Base-by-base conservation (phyloP, 2,113 vertebrate genomes). In the Otis tarda region DNA sequence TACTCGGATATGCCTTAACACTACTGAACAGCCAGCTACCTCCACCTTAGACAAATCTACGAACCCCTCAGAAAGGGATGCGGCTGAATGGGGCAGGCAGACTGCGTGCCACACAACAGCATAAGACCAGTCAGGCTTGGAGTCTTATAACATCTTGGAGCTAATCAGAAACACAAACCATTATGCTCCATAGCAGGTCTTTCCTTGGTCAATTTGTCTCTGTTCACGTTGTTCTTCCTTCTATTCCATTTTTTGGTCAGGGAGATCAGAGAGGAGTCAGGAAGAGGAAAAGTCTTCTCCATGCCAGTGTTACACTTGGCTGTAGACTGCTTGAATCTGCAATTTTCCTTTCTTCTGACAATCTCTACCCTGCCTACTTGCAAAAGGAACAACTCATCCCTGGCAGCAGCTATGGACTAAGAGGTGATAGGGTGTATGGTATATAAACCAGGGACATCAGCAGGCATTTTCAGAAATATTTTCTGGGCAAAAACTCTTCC, bases 21-120 rank as follows among this genome's bases (percentile, higher is more conserved):
- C n/a, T 65, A 20, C 19, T 14, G 25, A 85, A n/a, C 30, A 53
- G 14, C 7, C 55, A 15, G 41, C 50, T 28, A 47, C 6, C 37
- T 69, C 49, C 6, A 33, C 24, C 47, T 45, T 16, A 47, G 28
- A 37, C 14, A 83, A 67, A 80, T 15, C 60, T 59, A 65, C 0
- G 9, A 92, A 39, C 5, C 2, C 10, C 17, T 76, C 37, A 68
- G n/a, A 74, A 81, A 80, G 20, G 4, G 24, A 41, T 30, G n/a
- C 1, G 4, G 14, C 14, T 67, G 45, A 80, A 79, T 6, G 4
- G 7, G 15, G 15, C 1, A 0, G 4, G 53, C 52, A 1, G 0
- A 80, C 19, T 11, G 3, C 33, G 18, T 10, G 11, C 16, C 27
- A 28, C 14, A 35, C 25, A 57, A 6, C 12, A 63, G 15, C 19